Evolutionary conservation across 2,797 vertebrate species (phyloP).

Genomic region (Rhabdophis nuchalis): DNA sequence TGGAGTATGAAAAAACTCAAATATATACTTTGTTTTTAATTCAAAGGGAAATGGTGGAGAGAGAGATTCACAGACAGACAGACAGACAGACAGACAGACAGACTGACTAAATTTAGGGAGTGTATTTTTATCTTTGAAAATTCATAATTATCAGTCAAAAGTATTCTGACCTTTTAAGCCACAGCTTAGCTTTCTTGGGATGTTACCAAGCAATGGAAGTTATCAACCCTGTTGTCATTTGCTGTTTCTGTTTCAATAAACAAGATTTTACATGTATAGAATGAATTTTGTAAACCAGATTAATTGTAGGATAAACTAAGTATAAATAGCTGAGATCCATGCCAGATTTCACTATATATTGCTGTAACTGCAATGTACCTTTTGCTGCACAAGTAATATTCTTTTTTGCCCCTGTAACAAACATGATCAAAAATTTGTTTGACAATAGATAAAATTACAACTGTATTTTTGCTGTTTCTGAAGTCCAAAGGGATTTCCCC

Average conservation of each 20-base stretch:
- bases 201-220: constrained; percentile 63
- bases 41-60: not conserved
- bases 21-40: not conserved
- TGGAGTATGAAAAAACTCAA: not conserved
- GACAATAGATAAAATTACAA: constrained; percentile 18
- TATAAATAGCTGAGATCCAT: constrained; percentile 30
- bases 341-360: constrained; percentile 28
- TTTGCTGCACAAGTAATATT: constrained; percentile 3
- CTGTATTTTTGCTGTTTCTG: constrained; percentile 15
- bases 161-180: constrained; percentile 43
- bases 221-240: constrained; percentile 48
- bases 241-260: constrained; percentile 49
- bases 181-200: constrained; percentile 44
- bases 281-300: constrained; percentile 30
- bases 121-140: constrained; percentile 37
- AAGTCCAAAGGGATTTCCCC: constrained; percentile 1
- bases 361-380: not conserved
- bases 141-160: constrained; percentile 53
- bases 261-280: constrained; percentile 45
- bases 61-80: no score
- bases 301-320: constrained; percentile 26
- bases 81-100: no score
- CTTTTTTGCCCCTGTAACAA: not conserved
- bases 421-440: constrained; percentile 13
- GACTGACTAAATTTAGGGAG: no score